Conservation (phyloP, 1,140 invertebrate genomes). For the Nautilus pompilius region DNA sequence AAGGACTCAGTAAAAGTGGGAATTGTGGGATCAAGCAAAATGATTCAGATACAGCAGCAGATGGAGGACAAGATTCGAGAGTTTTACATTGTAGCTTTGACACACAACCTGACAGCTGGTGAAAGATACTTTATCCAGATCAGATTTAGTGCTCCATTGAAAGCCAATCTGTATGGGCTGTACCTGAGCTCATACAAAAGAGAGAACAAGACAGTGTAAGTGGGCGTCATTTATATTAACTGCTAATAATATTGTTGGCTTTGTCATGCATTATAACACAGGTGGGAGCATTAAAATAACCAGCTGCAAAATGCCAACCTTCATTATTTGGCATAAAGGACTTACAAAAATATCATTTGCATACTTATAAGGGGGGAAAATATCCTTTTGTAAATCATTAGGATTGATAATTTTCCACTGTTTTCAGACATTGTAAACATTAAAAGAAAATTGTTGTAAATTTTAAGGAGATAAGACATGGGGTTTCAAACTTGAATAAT, state of each 20-base stretch:
- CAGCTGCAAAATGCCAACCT: not conserved
- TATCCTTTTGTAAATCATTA: not conserved
- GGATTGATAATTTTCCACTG: too few species aligned
- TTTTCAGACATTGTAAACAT: too few species aligned
- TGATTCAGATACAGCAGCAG: not conserved
- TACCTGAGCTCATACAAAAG: conserved; percentile 39
- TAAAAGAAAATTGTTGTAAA: too few species aligned
- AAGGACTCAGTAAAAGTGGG: too few species aligned
- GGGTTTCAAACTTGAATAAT: too few species aligned
- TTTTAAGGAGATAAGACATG: too few species aligned
- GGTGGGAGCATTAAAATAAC: not conserved
- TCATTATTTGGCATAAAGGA: not conserved
- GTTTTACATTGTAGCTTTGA: conserved; percentile 64
- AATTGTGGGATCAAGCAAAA: too few species aligned
- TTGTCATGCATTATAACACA: not conserved
- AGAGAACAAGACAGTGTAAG: conserved; percentile 35
- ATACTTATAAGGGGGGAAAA: not conserved
- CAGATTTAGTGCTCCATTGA: conserved; percentile 66
- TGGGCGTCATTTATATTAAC: not conserved
- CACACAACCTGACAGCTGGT: conserved; percentile 55
- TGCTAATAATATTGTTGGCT: not conserved
- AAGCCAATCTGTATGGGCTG: conserved; percentile 63
- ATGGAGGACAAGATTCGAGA: conserved; percentile 63
- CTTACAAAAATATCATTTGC: not conserved
- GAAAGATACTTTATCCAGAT: conserved; percentile 65